A percentile compares a stretch with the other conserved stretches of the same genome.
Conservation (phyloP, 2,888 invertebrate species). For the Acanthoscelides obtectus region DNA sequence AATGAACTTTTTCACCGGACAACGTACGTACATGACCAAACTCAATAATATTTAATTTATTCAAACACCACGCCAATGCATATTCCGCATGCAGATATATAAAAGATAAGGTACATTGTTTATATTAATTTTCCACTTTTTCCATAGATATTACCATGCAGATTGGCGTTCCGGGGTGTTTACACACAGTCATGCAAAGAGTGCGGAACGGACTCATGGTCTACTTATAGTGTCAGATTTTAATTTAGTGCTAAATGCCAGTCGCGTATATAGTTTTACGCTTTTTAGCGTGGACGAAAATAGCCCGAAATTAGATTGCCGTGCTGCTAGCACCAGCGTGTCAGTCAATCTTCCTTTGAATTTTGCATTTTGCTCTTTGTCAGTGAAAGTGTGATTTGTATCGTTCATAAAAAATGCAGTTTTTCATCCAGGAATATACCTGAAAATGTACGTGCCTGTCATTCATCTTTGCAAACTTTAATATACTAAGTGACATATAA, state of each 20-base stretch:
- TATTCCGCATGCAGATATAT: neutral
- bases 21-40: neutral
- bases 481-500: too few species aligned
- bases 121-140: neutral
- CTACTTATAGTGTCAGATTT: neutral
- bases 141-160: neutral
- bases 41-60: neutral
- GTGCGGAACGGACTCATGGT: neutral
- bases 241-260: neutral
- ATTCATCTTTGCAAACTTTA: too few species aligned
- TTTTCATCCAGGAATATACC: too few species aligned
- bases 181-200: neutral
- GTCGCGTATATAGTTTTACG: neutral
- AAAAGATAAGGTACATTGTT: neutral
- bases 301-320: neutral
- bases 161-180: neutral
- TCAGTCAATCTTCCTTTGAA: neutral
- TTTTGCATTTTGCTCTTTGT: too few species aligned
- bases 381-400: too few species aligned
- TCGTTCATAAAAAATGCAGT: too few species aligned
- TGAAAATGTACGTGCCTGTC: neutral
- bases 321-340: neutral
- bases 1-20: neutral
- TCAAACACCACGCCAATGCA: neutral
- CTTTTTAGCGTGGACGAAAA: neutral